Evolutionary conservation across 2,888 invertebrate species (phyloP).

Genomic region (Microctonus hyperodae): DNA sequence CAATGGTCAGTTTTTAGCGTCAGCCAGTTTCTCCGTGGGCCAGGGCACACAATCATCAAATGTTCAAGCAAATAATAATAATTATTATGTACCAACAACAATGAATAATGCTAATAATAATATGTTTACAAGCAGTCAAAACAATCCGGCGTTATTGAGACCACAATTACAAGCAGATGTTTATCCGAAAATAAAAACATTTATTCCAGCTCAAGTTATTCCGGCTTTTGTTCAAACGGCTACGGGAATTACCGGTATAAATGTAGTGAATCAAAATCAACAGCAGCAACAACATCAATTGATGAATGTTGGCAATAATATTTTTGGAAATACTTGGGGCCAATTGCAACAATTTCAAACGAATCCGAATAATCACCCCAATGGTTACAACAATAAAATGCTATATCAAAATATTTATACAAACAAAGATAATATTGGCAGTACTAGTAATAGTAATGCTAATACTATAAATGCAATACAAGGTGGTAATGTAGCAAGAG

Average conservation of each 20-base stretch:
- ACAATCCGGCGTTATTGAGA: slow-evolving; percentile 38
- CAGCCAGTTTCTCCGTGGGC: slow-evolving; percentile 51
- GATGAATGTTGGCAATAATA: slow-evolving; percentile 47
- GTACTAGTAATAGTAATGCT: slow-evolving; percentile 46
- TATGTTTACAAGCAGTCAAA: slow-evolving; percentile 25
- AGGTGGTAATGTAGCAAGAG: slow-evolving; percentile 38
- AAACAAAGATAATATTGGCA: slow-evolving; percentile 47
- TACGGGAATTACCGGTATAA: slow-evolving; percentile 35
- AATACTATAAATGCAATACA: slow-evolving; percentile 43
- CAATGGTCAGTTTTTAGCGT: slow-evolving; percentile 47
- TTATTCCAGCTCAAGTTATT: slow-evolving; percentile 46
- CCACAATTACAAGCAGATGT: slow-evolving; percentile 39
- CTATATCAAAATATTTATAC: slow-evolving; percentile 32
- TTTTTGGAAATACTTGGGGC: slow-evolving; percentile 48
- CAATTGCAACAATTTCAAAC: slow-evolving; percentile 51
- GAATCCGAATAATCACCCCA: slow-evolving; percentile 39
- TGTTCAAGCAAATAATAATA: slow-evolving; percentile 11
- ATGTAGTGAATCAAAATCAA: slow-evolving; percentile 45
- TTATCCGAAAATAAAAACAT: slow-evolving; percentile 38
- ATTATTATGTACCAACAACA: slow-evolving; percentile 5
- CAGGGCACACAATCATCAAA: slow-evolving; percentile 37
- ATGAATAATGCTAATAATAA: slow-evolving; percentile 20
- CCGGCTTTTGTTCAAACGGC: slow-evolving; percentile 50
- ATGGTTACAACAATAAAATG: slow-evolving; percentile 25
- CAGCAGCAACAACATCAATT: slow-evolving; percentile 40